Base-by-base conservation (phyloP, 2,888 invertebrate genomes). In the Laothoe populi region DNA sequence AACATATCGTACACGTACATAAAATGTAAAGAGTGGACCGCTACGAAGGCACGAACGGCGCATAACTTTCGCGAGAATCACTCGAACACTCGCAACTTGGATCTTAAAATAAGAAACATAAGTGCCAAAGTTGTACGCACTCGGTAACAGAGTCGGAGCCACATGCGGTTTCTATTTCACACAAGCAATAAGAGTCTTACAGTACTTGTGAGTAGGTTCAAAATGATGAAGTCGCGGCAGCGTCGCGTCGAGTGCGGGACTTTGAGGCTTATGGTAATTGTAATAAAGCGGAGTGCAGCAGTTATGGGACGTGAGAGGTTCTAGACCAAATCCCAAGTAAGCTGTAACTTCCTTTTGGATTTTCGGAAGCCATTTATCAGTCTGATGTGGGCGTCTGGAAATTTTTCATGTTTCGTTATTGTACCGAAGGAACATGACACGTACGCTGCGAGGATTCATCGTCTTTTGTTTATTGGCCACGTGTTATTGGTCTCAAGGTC, bases 341-440 rank as follows among this genome's bases (percentile, higher is more conserved):
- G 93, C 93, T 93, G 92, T 93, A 92, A 93, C 93, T 93, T 93
- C 93, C 93, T 93, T 93, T 93, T 92, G 93, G 93, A 93, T 93
- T 93, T 93, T 93, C 92, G 93, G 93, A 93, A 93, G 93, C 92
- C 93, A 93, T 93, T 93, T 93, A 93, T 93, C 93, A 93, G 93
- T 92, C 91, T 92, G 92, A 92, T 92, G 92, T 87, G 89, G 81
- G 90, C 88, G 92, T 90, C 92, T 92, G 90, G 90, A 92, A 90
- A 92, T 92, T 92, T 92, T 92, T 92, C 92, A 92, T 93, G 93
- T 93, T 92, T 92, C 90, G 91, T 93, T 92, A 92, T 91, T 92
- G 90, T 88, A 84, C 76, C 77, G 81, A 77, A 79, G 82, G 79
- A 83, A 84, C 87, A 84, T 88, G 87, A 88, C 90, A 88, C 87